Conservation (phyloP, 1,140 invertebrate genomes). For the Lerema accius region DNA sequence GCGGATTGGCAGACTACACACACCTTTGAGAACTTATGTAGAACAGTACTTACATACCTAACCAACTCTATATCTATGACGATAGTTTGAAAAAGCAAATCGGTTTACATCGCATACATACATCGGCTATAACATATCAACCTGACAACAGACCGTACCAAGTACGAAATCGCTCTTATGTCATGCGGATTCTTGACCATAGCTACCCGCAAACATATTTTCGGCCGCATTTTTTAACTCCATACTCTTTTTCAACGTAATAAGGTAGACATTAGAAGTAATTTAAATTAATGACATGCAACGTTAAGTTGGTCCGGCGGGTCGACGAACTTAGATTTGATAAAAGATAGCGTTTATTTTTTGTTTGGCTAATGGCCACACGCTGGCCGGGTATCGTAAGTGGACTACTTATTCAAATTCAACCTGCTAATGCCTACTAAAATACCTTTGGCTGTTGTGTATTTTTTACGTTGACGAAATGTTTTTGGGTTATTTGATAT, state of each 20-base stretch:
- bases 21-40: too few species aligned
- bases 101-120: too few species aligned
- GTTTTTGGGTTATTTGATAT: slow-evolving; percentile 12
- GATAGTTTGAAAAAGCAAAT: too few species aligned
- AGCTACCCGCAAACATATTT: background rate
- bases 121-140: too few species aligned
- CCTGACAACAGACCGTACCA: background rate
- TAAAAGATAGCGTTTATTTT: slow-evolving; percentile 46
- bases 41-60: too few species aligned
- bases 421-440: slow-evolving; percentile 22
- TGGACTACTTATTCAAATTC: slow-evolving; percentile 30
- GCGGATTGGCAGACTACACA: too few species aligned
- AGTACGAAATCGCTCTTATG: slow-evolving; percentile 28
- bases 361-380: slow-evolving; percentile 53
- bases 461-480: slow-evolving; percentile 7
- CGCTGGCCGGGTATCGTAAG: slow-evolving; percentile 35
- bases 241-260: background rate
- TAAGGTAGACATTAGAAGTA: slow-evolving; percentile 5
- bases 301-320: slow-evolving; percentile 30
- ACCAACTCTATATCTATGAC: too few species aligned
- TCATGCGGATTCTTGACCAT: slow-evolving; percentile 25
- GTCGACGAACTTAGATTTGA: slow-evolving; percentile 44
- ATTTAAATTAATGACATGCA: slow-evolving; percentile 37
- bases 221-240: background rate
- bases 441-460: slow-evolving; percentile 18